Base-by-base conservation (phyloP, 2,113 vertebrate genomes). In the Rynchops niger region DNA sequence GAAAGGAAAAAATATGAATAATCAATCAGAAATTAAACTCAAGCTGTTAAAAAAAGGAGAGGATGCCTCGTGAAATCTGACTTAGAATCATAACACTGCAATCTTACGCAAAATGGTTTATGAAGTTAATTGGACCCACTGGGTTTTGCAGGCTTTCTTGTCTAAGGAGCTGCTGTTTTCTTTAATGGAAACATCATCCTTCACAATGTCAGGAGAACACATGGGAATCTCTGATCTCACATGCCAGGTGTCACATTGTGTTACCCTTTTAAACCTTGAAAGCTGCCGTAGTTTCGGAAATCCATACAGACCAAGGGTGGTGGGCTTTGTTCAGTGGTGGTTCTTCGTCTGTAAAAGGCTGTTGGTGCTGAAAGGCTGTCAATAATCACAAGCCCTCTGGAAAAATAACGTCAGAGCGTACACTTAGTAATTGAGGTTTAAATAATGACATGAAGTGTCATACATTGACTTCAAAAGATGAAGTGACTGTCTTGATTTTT, bases 81-180 rank as follows among this genome's bases (percentile, higher is more conserved):
- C 73, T 88, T 74, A 53, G n/a, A 86, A 72, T 88, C 45, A 43
- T 72, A 82, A 29, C 12, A 26, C 42, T 61, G 34, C 42, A 58
- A 5, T 82, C 52, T 82, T 62, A 36, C 1, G 0, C 30, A 88
- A 90, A 95, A 70, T 34, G 65, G 56, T 69, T 22, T 91, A 47
- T 85, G 17, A 91, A 79, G 49, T 80, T 93, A 92, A 94, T 91
- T 96, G 73, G 43, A 90, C 65, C 30, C 69, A 26, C 32, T 87
- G 85, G 42, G 38, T 84, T 93, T 94, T 89, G 22, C 40, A 86
- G 16, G 16, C 52, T 89, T 50, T 26, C 27, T 79, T 49, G 42
- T 94, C 40, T 78, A 45, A 78, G 82, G 29, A 20, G 23, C 71
- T 78, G 66, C 53, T 86, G 43, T 69, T 94, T 77, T 79, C 78